Percentiles rank a stretch among this genome's conserved stretches.
Evolutionary conservation across 1,140 invertebrate genomes (phyloP).

Genomic region (Drosophila suzukii): DNA sequence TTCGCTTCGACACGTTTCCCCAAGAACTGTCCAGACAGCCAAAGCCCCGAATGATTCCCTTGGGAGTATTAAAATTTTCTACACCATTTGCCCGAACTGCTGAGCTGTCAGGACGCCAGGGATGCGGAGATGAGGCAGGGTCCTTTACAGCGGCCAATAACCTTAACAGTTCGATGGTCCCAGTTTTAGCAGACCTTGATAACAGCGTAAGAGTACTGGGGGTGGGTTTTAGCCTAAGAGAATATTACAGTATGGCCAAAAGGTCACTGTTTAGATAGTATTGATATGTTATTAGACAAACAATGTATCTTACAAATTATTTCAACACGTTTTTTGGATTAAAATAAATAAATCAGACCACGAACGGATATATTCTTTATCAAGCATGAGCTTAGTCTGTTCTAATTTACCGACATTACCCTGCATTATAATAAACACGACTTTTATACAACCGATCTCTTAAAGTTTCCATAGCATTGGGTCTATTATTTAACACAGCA

Average conservation of each 20-base stretch:
- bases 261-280: neutral
- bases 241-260: neutral
- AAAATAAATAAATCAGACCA: no score
- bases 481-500: no score
- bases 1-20: constrained; percentile 11
- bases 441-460: no score
- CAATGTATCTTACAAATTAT: neutral
- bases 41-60: constrained; percentile 54
- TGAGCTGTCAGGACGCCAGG: constrained; percentile 20
- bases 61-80: constrained; percentile 78
- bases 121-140: neutral
- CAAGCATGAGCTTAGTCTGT: no score
- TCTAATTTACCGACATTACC: no score
- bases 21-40: constrained; percentile 31
- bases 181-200: neutral
- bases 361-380: no score
- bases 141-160: constrained; percentile 42
- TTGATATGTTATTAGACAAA: neutral
- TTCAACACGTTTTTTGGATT: no score
- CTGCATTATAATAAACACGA: no score
- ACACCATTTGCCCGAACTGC: constrained; percentile 60
- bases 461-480: no score
- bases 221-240: neutral
- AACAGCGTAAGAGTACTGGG: neutral
- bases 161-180: constrained; percentile 23